Evolutionary conservation across 1,140 invertebrate species (phyloP).

Genomic region (Tetramorium simillimum): DNA sequence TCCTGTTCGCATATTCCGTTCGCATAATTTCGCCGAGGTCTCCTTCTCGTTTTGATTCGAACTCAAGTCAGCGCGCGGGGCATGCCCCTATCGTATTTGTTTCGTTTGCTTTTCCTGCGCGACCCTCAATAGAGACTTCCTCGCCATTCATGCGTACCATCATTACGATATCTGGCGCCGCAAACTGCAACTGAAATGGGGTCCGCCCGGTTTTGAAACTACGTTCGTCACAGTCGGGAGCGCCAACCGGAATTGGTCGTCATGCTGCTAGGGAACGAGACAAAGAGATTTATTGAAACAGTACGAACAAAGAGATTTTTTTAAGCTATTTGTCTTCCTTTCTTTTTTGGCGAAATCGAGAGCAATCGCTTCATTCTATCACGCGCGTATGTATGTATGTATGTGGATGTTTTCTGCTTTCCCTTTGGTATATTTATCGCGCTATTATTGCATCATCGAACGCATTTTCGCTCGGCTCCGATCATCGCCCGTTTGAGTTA

Average conservation of each 20-base stretch:
- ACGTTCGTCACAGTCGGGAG: slow-evolving; percentile 61
- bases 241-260: slow-evolving; percentile 62
- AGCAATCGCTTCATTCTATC: not conserved
- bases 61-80: not conserved
- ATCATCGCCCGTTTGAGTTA: slow-evolving; percentile 40
- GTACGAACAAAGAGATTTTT: slow-evolving; percentile 46
- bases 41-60: not conserved
- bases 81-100: slow-evolving; percentile 15
- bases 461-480: slow-evolving; percentile 4
- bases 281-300: slow-evolving; percentile 59
- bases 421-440: slow-evolving; percentile 36
- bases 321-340: slow-evolving; percentile 50
- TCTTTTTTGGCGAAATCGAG: slow-evolving; percentile 21
- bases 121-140: slow-evolving; percentile 67
- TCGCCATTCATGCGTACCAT: slow-evolving; percentile 65
- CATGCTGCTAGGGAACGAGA: slow-evolving; percentile 39
- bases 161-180: slow-evolving; percentile 74
- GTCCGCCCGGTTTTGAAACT: slow-evolving; percentile 66
- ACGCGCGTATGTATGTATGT: no score
- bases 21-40: slow-evolving; percentile 7
- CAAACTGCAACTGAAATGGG: slow-evolving; percentile 53
- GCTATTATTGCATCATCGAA: slow-evolving; percentile 52
- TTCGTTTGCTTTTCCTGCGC: slow-evolving; percentile 61
- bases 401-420: not conserved
- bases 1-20: slow-evolving; percentile 21